Base-by-base conservation (phyloP, 2,888 invertebrate species). In the Oeneis ivallda region DNA sequence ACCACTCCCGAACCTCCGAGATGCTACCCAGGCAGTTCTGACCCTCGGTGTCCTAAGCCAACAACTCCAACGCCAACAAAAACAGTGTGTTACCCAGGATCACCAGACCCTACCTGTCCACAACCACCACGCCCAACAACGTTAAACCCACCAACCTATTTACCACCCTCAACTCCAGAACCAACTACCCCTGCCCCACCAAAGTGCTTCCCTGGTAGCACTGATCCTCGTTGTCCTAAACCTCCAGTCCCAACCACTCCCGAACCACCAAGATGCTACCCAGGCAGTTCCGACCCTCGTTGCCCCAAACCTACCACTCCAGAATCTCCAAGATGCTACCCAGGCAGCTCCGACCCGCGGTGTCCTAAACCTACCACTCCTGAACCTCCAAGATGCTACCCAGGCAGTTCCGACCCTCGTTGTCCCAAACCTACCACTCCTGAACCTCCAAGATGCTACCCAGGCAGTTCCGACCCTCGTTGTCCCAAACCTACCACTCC, bases 211-310 rank as follows among this genome's bases (percentile, higher is more conserved):
- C 37, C 37, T 7, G 81, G 84, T 11, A 74, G 72, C 11, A 74
- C 56, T 13, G 83, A 84, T 37, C 71, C 81, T 0, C 70, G 79
- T 11, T 86, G 85, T 65, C 78, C 82, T 3, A 71, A 71, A 63
- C 77, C 75, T 6, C n/a, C n/a, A n/a, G n/a, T n/a, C n/a, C n/a
- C n/a, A n/a, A 70, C 73, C 0, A 70, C 72, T 1, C 79, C 75
- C 54, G 69, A 70, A 69, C 67, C 70, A 10, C 77, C 80, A 1
- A 70, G 66, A 4, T 85, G 85, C 47, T 86, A 76, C 60, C 83
- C 84, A 3, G 86, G 84, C 11, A 79, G 79, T 9, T 63, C 56
- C 2, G 85, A 85, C 63, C 79, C 81, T 1, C 72, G 81, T 34
- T 85, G 83, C 60, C 79, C 81, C 0, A 71, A 66, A 58, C 77